Evolutionary conservation across 2,888 invertebrate species (phyloP).

Genomic region (Girardia tigrina): DNA sequence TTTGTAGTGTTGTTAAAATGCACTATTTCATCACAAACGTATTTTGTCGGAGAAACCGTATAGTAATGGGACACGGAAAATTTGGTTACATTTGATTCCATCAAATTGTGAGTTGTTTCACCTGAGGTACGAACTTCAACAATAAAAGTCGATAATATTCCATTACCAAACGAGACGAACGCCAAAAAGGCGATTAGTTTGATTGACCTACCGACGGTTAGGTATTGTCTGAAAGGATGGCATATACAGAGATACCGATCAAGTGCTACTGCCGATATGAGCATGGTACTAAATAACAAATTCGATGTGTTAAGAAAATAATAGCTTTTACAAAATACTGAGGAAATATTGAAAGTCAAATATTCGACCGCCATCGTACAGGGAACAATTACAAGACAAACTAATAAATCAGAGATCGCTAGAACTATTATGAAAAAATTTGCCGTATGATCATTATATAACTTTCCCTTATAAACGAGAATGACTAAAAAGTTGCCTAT

Average conservation of each 20-base stretch:
- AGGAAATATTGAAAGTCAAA: not conserved
- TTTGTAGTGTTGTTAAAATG: constrained; percentile 12
- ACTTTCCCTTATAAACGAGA: constrained; percentile 14
- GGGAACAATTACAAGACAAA: constrained; percentile 32
- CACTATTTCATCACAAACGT: constrained; percentile 30
- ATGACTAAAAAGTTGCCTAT: constrained; percentile 26
- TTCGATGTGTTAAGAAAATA: constrained; percentile 31
- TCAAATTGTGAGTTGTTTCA: not conserved
- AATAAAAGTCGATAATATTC: constrained; percentile 17
- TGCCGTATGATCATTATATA: constrained; percentile 26
- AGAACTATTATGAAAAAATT: constrained; percentile 31
- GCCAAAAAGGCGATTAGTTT: constrained; percentile 23
- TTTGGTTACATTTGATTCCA: not conserved
- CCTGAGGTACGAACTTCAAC: not conserved
- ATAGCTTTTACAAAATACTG: constrained; percentile 28
- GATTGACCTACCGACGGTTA: constrained; percentile 21
- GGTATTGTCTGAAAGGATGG: constrained; percentile 16
- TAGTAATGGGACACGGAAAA: not conserved
- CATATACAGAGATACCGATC: constrained; percentile 32
- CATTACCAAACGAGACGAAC: not conserved
- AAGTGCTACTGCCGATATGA: constrained; percentile 31
- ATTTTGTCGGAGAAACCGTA: not conserved
- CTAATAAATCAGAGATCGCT: constrained; percentile 12
- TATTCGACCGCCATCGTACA: constrained; percentile 29
- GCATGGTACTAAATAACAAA: constrained; percentile 25